Base-by-base conservation (phyloP, 1,140 invertebrate species). In the Cephus cinctus region DNA sequence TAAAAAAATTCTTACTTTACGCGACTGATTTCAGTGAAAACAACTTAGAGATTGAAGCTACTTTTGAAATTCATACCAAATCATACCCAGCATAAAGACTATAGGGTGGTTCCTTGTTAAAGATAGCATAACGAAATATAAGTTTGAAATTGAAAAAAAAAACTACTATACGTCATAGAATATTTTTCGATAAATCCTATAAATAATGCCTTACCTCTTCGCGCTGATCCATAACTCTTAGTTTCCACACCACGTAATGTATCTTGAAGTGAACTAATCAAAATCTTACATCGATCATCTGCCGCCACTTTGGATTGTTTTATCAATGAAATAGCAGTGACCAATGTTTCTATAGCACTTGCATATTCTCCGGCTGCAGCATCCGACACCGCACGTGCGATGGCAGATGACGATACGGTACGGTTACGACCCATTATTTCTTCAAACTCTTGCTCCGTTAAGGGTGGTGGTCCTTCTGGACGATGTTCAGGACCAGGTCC, bases 291-390 rank as follows among this genome's bases (percentile, higher is more conserved):
- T 30, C 97, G 81, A 69, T 99, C 97, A 78, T 99, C 97, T 65
- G 92, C 88, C 0, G 96, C 92, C 19, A 82, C 82, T 78, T 98
- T 98, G 14, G 96, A 98, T 78, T 98, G 95, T 77, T 98, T 98
- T 50, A 99, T 99, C 14, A 99, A 78, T 3, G 95, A 98, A 57
- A 99, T 98, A 2, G 97, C 97, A 1, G 97, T 99, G 3, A 98
- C 94, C 47, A 99, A 77, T 4, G 97, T 99, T 77, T 99, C 96
- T 63, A 99, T 98, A 35, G 97, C 97, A 75, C 92, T 95, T 0
- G 92, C 90, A 78, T 94, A 98, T 77, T 99, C 96, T 9, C 94
- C 94, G 45, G 92, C 91, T 19, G 95, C 94, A 2, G 97, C 97
- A 79, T 99, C 97, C 25, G 94, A 92, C 9, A 99, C 95, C 9